Percentiles rank a stretch among this genome's conserved stretches.
phyloP scores from a whole-genome alignment of 2,888 invertebrate species.

The Unio pictorum region DNA sequence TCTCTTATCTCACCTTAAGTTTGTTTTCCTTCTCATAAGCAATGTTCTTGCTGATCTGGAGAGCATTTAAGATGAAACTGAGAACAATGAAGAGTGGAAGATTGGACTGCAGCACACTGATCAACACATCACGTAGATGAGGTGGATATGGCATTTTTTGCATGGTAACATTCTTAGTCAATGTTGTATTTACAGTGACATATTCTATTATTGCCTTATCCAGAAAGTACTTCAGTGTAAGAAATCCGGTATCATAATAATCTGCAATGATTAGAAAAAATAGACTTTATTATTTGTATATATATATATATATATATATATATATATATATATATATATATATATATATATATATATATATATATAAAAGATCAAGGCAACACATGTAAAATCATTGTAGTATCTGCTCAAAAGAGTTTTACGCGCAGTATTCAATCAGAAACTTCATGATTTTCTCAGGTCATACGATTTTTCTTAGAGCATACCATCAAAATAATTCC shows the following conservation, averaged over 20 bases:
- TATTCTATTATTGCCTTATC: slow-evolving; percentile 71
- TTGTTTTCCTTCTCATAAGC: slow-evolving; percentile 82
- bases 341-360: too few species aligned
- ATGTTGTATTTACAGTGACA: slow-evolving; percentile 40
- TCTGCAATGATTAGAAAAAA: slow-evolving; percentile 69
- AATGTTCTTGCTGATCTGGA: slow-evolving; percentile 83
- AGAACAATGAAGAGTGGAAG: slow-evolving; percentile 85
- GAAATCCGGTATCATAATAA: slow-evolving; percentile 79
- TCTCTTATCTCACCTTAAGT: slow-evolving; percentile 56
- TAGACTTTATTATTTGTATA: too few species aligned
- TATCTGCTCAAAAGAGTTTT: too few species aligned
- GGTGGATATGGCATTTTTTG: slow-evolving; percentile 83
- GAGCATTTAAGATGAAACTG: slow-evolving; percentile 85
- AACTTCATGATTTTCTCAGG: too few species aligned
- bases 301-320: too few species aligned
- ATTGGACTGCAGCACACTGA: slow-evolving; percentile 78
- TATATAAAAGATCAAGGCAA: too few species aligned
- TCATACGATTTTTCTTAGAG: too few species aligned
- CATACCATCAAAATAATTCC: too few species aligned
- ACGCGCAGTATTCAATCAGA: too few species aligned
- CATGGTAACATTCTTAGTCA: slow-evolving; percentile 72
- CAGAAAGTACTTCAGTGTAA: slow-evolving; percentile 78
- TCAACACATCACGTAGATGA: slow-evolving; percentile 79
- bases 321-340: too few species aligned
- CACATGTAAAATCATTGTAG: too few species aligned